Base-by-base conservation (phyloP, 2,888 invertebrate genomes). In the Pammene aurita region DNA sequence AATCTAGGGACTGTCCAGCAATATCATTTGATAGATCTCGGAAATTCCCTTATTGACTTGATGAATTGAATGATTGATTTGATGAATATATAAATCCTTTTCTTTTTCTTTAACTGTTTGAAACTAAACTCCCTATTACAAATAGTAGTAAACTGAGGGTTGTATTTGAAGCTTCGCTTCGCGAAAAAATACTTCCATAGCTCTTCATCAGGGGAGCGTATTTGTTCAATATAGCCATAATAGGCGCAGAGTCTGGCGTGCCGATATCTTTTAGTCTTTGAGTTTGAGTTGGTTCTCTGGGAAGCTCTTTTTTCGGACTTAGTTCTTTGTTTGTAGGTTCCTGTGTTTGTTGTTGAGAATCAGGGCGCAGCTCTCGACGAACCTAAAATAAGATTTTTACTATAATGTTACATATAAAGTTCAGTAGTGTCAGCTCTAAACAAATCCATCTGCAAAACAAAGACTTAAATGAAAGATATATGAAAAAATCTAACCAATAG, bases 191-290 rank as follows among this genome's bases (percentile, higher is more conserved):
- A 9, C 74, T 76, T 68, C 87, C 80, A 46, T 89, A 88, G 0
- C 83, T 76, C 61, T 85, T 87, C n/a, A 90, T 73, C 55, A 86
- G 85, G 0, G 90, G 90, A 76, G 90, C 76, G 66, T 89, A 90
- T 66, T 83, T 83, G 1, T 86, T 34, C 0, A 89, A 81, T 84
- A 89, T 89, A 14, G 80, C 81, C 1, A 88, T 72, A 78, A 89
- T 84, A 0, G 86, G 83, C 1, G 78, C 77, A 60, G 76, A 78
- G 2, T 86, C 62, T 1, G 73, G 34, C 0, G 79, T 72, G 18
- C 72, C 79, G 52, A 80, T 84, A 2, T 67, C 70, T 66, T 72
- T 72, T 0, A 57, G 38, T 9, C n/a, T 35, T 11, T 62, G 41
- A 35, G 16, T 13, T 35, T 50, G 14, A 13, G 38, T 41, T 18